A percentile compares a stretch with the other conserved stretches of the same genome.
Evolutionary conservation across 2,888 invertebrate genomes (phyloP).

Genomic region (Trisateles emortualis): DNA sequence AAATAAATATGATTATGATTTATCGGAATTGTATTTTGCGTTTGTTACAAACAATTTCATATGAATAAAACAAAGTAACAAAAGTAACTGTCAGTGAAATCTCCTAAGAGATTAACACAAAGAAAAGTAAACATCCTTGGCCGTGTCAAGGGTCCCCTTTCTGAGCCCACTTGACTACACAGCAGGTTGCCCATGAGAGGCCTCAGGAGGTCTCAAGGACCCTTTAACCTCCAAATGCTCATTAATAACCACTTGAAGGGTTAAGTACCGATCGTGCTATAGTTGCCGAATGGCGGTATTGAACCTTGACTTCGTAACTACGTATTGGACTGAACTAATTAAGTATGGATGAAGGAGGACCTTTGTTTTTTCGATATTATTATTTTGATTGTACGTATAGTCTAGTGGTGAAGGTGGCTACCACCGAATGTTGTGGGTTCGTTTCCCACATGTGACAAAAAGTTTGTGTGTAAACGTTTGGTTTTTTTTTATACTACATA

Average conservation of each 20-base stretch:
- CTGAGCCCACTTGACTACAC: slow-evolving; percentile 8
- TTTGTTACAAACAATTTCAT: not conserved
- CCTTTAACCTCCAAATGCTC: slow-evolving; percentile 39
- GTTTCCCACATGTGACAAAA: no score
- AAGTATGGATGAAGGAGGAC: not conserved
- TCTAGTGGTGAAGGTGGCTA: no score
- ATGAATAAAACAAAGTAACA: not conserved
- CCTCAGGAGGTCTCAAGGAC: slow-evolving; percentile 17
- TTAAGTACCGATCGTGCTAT: slow-evolving; percentile 30
- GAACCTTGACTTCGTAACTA: not conserved
- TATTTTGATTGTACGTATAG: no score
- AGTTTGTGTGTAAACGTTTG: no score
- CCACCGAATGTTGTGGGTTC: no score
- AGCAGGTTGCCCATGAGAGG: slow-evolving; percentile 18
- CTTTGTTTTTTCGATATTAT: not conserved
- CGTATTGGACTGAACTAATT: slow-evolving; percentile 18
- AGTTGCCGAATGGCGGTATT: slow-evolving; percentile 28
- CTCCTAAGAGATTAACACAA: not conserved
- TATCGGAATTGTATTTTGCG: no score
- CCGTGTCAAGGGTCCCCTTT: slow-evolving; percentile 1
- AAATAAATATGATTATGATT: no score
- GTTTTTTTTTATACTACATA: no score
- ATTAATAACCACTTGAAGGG: slow-evolving; percentile 36
- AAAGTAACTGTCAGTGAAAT: not conserved
- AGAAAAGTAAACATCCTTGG: slow-evolving; percentile 3